A percentile compares a stretch with the other conserved stretches of the same genome.
These are phyloP conservation scores for Erebia palarica DNA, from an alignment of 2,888 invertebrate species.

Conservation along the genomic window DNA sequence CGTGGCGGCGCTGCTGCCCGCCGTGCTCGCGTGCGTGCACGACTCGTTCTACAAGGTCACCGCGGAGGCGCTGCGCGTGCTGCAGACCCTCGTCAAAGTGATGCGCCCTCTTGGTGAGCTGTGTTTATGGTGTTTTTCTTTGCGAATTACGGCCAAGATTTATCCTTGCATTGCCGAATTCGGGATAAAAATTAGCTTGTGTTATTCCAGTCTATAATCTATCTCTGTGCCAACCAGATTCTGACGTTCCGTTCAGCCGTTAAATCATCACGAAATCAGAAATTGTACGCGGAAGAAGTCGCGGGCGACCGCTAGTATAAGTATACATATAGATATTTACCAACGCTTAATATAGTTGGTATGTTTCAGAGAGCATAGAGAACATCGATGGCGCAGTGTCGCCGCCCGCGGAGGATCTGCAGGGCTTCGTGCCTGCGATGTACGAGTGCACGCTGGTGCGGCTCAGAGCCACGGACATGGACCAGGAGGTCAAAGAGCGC, in stretches of 20 bases:
- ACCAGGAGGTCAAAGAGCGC: slow-evolving; percentile 99
- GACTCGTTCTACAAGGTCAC: slow-evolving; percentile 99
- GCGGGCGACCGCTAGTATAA: no score
- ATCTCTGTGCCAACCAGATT: no score
- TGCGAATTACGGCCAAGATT: no score
- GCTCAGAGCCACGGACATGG: slow-evolving; percentile 96
- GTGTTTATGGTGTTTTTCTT: no score
- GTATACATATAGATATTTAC: no score
- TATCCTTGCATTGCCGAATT: no score
- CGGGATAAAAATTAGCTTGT: no score
- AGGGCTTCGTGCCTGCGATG: slow-evolving; percentile 89
- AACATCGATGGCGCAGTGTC: slow-evolving; percentile 52
- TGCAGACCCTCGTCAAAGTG: slow-evolving; percentile 97
- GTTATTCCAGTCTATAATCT: no score
- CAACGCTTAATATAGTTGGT: neutral
- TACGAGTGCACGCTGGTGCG: slow-evolving; percentile 93
- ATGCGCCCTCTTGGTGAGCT: slow-evolving; percentile 89
- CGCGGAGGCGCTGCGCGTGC: slow-evolving; percentile 95
- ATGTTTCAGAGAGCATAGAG: slow-evolving; percentile 50
- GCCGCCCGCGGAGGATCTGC: slow-evolving; percentile 87
- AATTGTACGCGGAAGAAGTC: no score
- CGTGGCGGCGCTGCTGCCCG: slow-evolving; percentile 89
- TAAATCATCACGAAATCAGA: no score
- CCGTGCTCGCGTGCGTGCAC: slow-evolving; percentile 93
- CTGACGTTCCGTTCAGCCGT: no score